phyloP scores from a whole-genome alignment of 2,797 vertebrate genomes.

The Ptychobarbus kaznakovi region DNA sequence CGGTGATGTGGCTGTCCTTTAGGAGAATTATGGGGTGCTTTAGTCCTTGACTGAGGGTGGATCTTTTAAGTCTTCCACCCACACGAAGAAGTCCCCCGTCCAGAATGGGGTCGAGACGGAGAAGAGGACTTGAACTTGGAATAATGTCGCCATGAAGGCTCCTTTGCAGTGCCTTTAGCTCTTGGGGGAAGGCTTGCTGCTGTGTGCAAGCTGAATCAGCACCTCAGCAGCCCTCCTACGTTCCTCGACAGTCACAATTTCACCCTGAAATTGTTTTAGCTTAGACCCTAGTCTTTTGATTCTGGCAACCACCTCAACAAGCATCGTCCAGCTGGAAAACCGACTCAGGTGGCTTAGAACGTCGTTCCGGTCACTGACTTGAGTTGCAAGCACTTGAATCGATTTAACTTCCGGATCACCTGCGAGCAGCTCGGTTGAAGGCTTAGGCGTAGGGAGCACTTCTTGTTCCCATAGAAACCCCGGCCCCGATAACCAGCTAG shows the following conservation, averaged over 20 bases:
- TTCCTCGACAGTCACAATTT: constrained; percentile 45
- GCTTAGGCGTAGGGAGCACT: too few relatives aligned
- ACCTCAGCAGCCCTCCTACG: constrained; percentile 24
- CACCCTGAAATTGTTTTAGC: neutral
- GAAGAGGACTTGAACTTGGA: constrained; percentile 30
- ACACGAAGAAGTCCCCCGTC: constrained; percentile 5
- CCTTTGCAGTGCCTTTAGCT: constrained; percentile 37
- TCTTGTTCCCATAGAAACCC: too few relatives aligned
- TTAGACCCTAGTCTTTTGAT: constrained; percentile 50
- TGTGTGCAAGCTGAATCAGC: constrained; percentile 54
- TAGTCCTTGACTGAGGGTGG: neutral
- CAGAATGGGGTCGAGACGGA: constrained; percentile 30
- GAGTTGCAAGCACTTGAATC: too few relatives aligned
- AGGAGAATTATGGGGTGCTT: neutral
- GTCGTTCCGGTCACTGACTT: too few relatives aligned
- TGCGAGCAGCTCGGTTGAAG: too few relatives aligned
- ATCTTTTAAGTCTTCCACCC: neutral
- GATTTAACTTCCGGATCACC: too few relatives aligned
- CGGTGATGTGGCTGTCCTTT: neutral
- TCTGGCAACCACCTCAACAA: constrained; percentile 52
- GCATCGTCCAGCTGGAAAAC: neutral
- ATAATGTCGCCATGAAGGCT: neutral
- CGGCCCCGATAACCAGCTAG: too few relatives aligned
- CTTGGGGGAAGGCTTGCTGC: constrained; percentile 28
- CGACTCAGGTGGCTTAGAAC: too few relatives aligned